A percentile compares a stretch with the other conserved stretches of the same genome.
These are phyloP conservation scores for Himalopsyche anomala DNA, from an alignment of 2,888 invertebrate species.

Conservation along the genomic window DNA sequence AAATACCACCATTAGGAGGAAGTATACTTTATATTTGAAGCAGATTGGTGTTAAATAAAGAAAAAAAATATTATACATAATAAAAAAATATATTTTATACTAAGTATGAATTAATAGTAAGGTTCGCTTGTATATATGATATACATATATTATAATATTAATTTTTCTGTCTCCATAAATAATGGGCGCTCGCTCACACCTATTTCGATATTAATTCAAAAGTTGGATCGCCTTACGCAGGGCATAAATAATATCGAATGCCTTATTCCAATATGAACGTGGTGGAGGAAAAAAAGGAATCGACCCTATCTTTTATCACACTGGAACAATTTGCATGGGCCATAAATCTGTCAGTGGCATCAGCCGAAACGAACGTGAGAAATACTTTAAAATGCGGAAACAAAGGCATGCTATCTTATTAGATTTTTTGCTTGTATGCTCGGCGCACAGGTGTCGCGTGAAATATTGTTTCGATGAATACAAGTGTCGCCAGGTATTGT, in stretches of 20 bases:
- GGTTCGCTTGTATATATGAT: background rate
- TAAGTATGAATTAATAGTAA: no score
- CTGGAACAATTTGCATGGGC: slow-evolving; percentile 46
- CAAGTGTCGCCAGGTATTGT: slow-evolving; percentile 56
- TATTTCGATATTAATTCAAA: slow-evolving; percentile 30
- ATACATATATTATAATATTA: background rate
- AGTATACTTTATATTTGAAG: no score
- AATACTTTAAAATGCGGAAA: slow-evolving; percentile 61
- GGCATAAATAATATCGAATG: slow-evolving; percentile 26
- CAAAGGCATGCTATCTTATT: slow-evolving; percentile 60
- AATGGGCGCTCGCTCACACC: background rate
- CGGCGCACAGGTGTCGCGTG: slow-evolving; percentile 63
- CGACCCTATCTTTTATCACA: slow-evolving; percentile 11
- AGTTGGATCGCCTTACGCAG: slow-evolving; percentile 34
- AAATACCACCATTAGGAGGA: no score
- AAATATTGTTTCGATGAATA: slow-evolving; percentile 64
- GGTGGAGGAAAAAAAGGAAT: slow-evolving; percentile 4
- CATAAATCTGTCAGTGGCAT: slow-evolving; percentile 65
- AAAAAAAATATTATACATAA: no score
- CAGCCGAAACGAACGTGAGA: slow-evolving; percentile 54
- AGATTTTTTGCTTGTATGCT: slow-evolving; percentile 61
- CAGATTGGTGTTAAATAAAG: no score
- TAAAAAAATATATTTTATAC: no score
- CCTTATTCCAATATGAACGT: slow-evolving; percentile 25
- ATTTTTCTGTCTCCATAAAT: background rate